Conservation (phyloP, 1,140 invertebrate genomes). For the Drosophila persimilis region DNA sequence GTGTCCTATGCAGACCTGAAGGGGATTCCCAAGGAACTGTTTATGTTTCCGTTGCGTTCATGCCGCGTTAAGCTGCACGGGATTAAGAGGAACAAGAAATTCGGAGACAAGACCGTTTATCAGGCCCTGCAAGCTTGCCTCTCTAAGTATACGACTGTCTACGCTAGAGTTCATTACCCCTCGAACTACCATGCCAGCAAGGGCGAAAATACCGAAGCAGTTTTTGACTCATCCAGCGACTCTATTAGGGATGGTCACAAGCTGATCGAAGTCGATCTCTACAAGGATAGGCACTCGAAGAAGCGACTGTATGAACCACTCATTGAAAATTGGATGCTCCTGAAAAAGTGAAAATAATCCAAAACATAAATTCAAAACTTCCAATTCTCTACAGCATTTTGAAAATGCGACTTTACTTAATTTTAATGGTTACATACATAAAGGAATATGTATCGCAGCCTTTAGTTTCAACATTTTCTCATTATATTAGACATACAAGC, state of each 20-base stretch:
- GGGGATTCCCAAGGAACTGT: conserved; percentile 58
- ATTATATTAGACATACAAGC: too few relatives aligned
- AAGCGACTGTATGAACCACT: conserved; percentile 44
- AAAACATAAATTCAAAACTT: too few relatives aligned
- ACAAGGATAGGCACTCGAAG: conserved; percentile 14
- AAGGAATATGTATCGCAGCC: too few relatives aligned
- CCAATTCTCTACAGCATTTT: too few relatives aligned
- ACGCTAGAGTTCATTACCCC: conserved; percentile 51
- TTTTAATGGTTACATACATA: not conserved
- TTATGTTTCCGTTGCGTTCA: conserved; percentile 59
- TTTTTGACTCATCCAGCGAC: conserved; percentile 3
- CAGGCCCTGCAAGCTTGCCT: conserved; percentile 36
- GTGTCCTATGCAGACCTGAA: conserved; percentile 46
- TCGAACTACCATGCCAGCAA: conserved; percentile 19
- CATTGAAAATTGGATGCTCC: conserved; percentile 42
- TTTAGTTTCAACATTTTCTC: too few relatives aligned
- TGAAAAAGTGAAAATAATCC: not conserved
- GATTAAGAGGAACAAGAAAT: conserved; percentile 42
- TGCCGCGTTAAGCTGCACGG: conserved; percentile 62
- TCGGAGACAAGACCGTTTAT: conserved; percentile 35
- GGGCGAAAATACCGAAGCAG: not conserved
- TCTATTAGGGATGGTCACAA: conserved; percentile 6
- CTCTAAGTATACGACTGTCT: conserved; percentile 21
- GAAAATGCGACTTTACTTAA: not conserved
- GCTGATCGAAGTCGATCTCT: conserved; percentile 54